Evolutionary conservation across 2,797 vertebrate genomes (phyloP), one percentile per base, ranked within the genome.

Genomic region (Brachymystax lenok): DNA sequence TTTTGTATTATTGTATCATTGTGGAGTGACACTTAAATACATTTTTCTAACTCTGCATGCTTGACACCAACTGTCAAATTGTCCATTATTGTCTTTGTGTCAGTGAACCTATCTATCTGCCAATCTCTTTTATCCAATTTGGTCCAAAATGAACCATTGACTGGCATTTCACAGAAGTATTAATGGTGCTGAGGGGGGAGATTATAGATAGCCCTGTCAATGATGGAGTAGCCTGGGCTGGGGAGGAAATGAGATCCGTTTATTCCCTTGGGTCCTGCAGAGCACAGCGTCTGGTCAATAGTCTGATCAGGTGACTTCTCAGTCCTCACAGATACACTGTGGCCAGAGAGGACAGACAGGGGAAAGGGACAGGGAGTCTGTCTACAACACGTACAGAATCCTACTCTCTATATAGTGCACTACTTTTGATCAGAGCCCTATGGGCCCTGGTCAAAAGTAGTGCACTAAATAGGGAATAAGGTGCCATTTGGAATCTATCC

Each of bases 161-260:
- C 40, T 46, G 59, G 59, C n/a, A 2, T 61, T 61, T 61, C n/a
- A 61, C 59, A 24, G 59, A 21, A 61, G 21, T 21, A 61, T 24
- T 21, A 21, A 21, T 21, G 59, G 7, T 67, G 28, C 64, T 67
- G 12, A 4, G 64, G 16, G 12, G 24, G 33, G 24, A 33, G 28
- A 14, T 33, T 30, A 14, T 16, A 64, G 73, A 27, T 27, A 13
- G 14, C 61, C 59, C n/a, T 30, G 40, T 46, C 40, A 46, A 76
- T 79, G 80, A 78, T 67, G 79, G 80, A 33, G 16, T 67, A 67
- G 3, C 59, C 59, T 61, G 59, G 59, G 59, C 59, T 12, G 7
- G 21, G 21, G 59, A 61, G 59, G 59, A 61, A 61, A 61, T 61
- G 8, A 24, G 21, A 61, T 61, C 21, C 3, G 7, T 46, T 12